These are phyloP conservation scores for Ceramica pisi DNA, from an alignment of 2,888 invertebrate species.

Conservation along the genomic window DNA sequence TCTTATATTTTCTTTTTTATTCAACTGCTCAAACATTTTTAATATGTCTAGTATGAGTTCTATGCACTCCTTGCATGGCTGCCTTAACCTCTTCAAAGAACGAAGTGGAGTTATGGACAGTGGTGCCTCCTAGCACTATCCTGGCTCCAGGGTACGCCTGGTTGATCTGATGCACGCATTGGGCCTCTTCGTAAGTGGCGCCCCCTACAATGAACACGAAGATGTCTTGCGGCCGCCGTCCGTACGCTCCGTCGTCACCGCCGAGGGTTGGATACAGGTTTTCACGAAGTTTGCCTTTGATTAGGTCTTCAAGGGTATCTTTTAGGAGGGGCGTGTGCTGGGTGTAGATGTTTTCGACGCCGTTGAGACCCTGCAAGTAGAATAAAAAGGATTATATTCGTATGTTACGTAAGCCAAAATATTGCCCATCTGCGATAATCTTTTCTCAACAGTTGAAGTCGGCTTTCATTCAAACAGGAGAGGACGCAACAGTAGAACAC, in stretches of 20 bases:
- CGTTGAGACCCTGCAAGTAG: conserved; percentile 93
- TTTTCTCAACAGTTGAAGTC: too few species aligned
- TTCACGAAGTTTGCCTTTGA: conserved; percentile 97
- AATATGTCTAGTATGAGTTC: conserved; percentile 91
- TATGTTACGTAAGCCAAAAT: too few species aligned
- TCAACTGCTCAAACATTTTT: conserved; percentile 77
- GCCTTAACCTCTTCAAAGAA: conserved; percentile 94
- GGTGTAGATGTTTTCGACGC: conserved; percentile 99
- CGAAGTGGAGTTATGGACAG: conserved; percentile 96
- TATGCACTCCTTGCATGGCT: conserved; percentile 92
- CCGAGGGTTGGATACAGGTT: conserved; percentile 96
- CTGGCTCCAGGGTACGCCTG: conserved; percentile 93
- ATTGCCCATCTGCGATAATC: too few species aligned
- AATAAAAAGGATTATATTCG: neutral
- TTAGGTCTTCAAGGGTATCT: conserved; percentile 96
- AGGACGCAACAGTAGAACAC: too few species aligned
- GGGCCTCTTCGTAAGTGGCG: conserved; percentile 98
- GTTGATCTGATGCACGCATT: conserved; percentile 95
- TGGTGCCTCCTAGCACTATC: conserved; percentile 97
- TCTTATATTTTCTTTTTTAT: conserved; percentile 9
- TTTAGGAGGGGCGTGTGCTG: conserved; percentile 98
- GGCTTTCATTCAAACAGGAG: too few species aligned
- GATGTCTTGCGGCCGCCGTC: conserved; percentile 96
- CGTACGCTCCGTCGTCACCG: conserved; percentile 86
- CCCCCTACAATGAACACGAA: conserved; percentile 99